These are phyloP conservation scores for Acrobasis consociella DNA, from an alignment of 2,888 invertebrate species.

Conservation along the genomic window DNA sequence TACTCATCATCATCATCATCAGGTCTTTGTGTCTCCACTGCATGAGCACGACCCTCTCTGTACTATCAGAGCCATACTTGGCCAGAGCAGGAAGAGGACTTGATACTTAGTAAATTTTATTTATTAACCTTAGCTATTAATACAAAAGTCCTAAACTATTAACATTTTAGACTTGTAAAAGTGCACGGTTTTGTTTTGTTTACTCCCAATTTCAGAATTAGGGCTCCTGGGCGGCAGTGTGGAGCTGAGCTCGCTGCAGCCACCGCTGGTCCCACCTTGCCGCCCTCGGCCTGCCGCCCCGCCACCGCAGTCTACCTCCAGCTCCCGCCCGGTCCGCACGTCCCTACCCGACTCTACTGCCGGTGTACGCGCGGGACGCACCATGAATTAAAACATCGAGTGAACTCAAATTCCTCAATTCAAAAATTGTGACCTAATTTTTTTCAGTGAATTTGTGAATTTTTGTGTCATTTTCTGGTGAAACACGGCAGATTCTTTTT, in stretches of 20 bases:
- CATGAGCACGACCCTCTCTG: too few relatives aligned
- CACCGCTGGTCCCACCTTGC: conserved; percentile 38
- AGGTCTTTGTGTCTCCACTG: too few relatives aligned
- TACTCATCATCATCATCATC: too few relatives aligned
- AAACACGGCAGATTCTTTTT: conserved; percentile 1
- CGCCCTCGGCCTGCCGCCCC: conserved; percentile 45
- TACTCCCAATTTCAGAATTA: conserved; percentile 38
- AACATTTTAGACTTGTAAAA: too few relatives aligned
- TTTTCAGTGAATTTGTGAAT: conserved; percentile 7
- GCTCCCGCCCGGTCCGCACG: conserved; percentile 35
- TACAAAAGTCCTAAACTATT: too few relatives aligned
- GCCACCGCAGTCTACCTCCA: conserved; percentile 56
- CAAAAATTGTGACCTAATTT: conserved; percentile 6
- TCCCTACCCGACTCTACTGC: conserved; percentile 26
- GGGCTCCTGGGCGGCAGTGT: conserved; percentile 54
- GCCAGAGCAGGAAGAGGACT: too few relatives aligned
- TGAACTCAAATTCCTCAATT: background rate
- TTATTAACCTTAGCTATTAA: too few relatives aligned
- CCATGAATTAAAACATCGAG: conserved; percentile 37
- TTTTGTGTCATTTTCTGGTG: conserved; percentile 3
- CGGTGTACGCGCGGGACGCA: conserved; percentile 27
- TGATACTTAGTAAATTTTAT: too few relatives aligned
- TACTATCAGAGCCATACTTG: too few relatives aligned
- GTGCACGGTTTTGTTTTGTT: too few relatives aligned
- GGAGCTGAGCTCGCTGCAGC: conserved; percentile 39